Percentiles rank a stretch among this genome's conserved stretches.
Conservation (phyloP, 2,888 invertebrate species). For the Lasioglossum vierecki region DNA sequence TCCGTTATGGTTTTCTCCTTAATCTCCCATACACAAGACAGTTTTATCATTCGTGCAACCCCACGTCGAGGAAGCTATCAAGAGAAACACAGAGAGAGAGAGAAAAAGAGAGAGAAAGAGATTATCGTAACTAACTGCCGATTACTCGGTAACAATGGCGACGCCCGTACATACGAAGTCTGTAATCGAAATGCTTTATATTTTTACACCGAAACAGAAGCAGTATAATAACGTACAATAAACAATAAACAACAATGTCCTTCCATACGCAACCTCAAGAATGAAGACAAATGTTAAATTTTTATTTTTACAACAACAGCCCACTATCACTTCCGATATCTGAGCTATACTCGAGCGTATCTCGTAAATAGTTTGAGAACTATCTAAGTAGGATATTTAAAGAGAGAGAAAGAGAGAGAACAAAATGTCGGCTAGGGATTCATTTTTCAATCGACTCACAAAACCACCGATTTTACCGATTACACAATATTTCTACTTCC, state of each 20-base stretch:
- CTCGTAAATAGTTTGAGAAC: conserved; percentile 67
- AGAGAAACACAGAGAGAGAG: conserved; percentile 44
- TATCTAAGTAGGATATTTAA: conserved; percentile 70
- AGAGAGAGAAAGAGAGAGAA: conserved; percentile 25
- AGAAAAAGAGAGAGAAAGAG: conserved; percentile 63
- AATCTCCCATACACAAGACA: neutral
- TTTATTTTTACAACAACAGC: conserved; percentile 83
- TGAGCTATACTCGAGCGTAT: conserved; percentile 74
- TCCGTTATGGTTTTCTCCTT: neutral
- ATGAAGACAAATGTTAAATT: conserved; percentile 81
- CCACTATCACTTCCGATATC: conserved; percentile 76
- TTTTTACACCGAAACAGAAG: conserved; percentile 80
- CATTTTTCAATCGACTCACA: conserved; percentile 69
- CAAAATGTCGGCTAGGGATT: conserved; percentile 65
- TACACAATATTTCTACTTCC: conserved; percentile 45
- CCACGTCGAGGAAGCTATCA: conserved; percentile 65
- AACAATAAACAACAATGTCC: conserved; percentile 81
- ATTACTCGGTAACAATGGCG: conserved; percentile 72
- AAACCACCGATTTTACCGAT: conserved; percentile 58
- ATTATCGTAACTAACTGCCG: conserved; percentile 67
- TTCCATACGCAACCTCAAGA: conserved; percentile 83
- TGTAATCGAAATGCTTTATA: conserved; percentile 83
- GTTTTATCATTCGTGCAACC: conserved; percentile 39
- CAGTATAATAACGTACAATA: conserved; percentile 79
- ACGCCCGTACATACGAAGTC: conserved; percentile 76